Evolutionary conservation across 2,797 vertebrate genomes (phyloP), one percentile per base, ranked within the genome.

Genomic region (Mormyrus hasselquistii): DNA sequence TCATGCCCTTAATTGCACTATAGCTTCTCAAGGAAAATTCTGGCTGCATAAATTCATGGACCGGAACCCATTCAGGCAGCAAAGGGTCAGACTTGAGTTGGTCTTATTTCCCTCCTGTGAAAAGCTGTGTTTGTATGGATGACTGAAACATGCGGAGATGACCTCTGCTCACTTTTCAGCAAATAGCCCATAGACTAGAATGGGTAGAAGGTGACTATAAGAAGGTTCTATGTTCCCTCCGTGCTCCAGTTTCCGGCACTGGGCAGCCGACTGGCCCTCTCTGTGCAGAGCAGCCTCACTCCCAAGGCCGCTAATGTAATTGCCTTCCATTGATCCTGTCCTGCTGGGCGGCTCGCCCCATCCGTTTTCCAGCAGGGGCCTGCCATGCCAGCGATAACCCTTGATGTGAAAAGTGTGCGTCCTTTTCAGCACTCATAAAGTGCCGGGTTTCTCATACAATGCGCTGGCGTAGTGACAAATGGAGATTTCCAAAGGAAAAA

Each of bases 281-380:
- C 1, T 53, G 73, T 88, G 91, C 89, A 88, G 88, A 79, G 92
- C 93, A 94, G 87, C 76, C 90, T 88, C 47, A 87, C 92, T 92
- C 92, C 92, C 91, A 44, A 86, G 91, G 90, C 92, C 92, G 92
- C 92, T 95, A 94, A 92, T 94, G 93, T 95, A 96, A 96, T 96
- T 95, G 94, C 93, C 95, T 96, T 95, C 94, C 93, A 96, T 96
- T 94, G 95, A 96, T 96, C 93, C 94, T 95, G 95, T 95, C 95
- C 90, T 89, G 94, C 94, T 94, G 94, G 94, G 94, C 93, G 93
- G 90, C 92, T 92, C 50, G 91, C 92, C 93, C 95, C 94, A 96
- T 96, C 93, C 93, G 92, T 96, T 92, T 94, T 93, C 93, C 88
- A 55, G 88, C 25, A 55, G 47, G 57, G 91, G 44, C 91, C 92